phyloP scores from a whole-genome alignment of 2,113 vertebrate genomes.

The Naja naja region DNA sequence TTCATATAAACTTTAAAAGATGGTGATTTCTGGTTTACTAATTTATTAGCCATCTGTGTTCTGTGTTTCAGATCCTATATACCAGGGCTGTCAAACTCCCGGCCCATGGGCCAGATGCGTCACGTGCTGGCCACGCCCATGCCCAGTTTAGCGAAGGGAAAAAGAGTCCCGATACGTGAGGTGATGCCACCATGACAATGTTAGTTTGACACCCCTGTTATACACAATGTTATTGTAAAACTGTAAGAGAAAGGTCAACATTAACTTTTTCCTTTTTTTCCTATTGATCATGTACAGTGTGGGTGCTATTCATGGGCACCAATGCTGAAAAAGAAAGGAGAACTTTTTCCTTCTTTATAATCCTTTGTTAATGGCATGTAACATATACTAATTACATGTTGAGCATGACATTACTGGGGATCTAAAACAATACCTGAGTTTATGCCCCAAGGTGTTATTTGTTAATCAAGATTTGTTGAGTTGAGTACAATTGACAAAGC shows the following conservation, averaged over 20 bases:
- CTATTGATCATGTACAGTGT: neutral
- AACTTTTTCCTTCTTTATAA: neutral
- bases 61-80: neutral
- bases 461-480: neutral
- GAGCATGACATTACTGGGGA: neutral
- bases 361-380: neutral
- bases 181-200: too few relatives aligned
- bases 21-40: neutral
- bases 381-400: neutral
- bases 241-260: neutral
- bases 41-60: neutral
- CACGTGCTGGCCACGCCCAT: too few relatives aligned
- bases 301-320: neutral
- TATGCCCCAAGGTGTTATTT: neutral
- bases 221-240: neutral
- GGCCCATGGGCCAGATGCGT: too few relatives aligned
- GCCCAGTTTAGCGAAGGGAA: too few relatives aligned
- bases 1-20: neutral
- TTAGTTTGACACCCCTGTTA: too few relatives aligned
- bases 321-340: neutral
- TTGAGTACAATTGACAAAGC: neutral
- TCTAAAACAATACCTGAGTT: neutral
- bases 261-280: neutral
- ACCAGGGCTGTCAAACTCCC: too few relatives aligned
- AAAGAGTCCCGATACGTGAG: too few relatives aligned